Evolutionary conservation across 1,140 invertebrate genomes (phyloP), one percentile per base, ranked within the genome.

Genomic region (Steinernema khuongi): DNA sequence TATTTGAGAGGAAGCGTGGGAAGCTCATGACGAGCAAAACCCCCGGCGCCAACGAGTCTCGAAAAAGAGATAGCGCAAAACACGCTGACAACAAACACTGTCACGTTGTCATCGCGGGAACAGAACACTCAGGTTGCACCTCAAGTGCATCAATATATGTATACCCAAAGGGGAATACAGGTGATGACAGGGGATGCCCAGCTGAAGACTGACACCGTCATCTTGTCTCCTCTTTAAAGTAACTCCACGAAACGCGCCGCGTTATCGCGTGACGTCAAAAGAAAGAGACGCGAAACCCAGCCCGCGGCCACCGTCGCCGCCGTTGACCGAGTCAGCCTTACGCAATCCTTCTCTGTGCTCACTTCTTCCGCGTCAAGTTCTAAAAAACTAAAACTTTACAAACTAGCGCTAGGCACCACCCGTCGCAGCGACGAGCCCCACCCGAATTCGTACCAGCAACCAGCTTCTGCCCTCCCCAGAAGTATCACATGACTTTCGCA

Each of bases 401-500:
- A 60, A 60, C 50, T 22, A 17, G 19, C 36, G n/a, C 36, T 41
- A 41, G n/a, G 36, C 36, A n/a, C 36, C 36, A 41, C 36, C 36
- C 36, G 36, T 41, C 36, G 7, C 7, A 7, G 7, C n/a, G 36
- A 7, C 7, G 7, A 7, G n/a, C 7, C 36, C 36, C 7, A 41
- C 36, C 36, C 36, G n/a, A 41, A 41, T 41, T 41, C 50, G 50
- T 60, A 60, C 50, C 26, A 60, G 2, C 19, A 60, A 60, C 50
- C 50, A 60, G 50, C 50, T 60, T 60, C 50, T 60, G 19, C 36
- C 7, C 50, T 14, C 4, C 50, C 50, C 50, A 60, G 4, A 60
- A 60, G 50, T 60, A 60, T 60, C 50, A 60, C 50, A 60, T 60
- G 50, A 60, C 50, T 11, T 60, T 26, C 50, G 50, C 50, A 26